Evolutionary conservation across 2,888 invertebrate genomes (phyloP).

Genomic region (Drosophila testacea): DNA sequence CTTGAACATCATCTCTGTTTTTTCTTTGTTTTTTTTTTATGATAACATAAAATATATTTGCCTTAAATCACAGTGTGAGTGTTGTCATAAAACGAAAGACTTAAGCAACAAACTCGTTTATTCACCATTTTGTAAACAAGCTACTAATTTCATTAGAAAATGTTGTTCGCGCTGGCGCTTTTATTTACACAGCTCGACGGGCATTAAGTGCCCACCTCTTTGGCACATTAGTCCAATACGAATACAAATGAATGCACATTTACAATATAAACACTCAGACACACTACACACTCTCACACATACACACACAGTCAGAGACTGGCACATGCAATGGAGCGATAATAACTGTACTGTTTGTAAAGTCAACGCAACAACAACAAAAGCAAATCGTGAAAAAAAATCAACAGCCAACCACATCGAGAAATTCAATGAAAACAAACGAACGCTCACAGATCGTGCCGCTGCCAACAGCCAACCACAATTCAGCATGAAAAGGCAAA

Average conservation of each 20-base stretch:
- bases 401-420: slow-evolving; percentile 77
- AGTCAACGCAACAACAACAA: slow-evolving; percentile 48
- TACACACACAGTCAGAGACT: slow-evolving; percentile 24
- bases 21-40: background rate
- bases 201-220: slow-evolving; percentile 75
- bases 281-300: slow-evolving; percentile 17
- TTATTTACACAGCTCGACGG: slow-evolving; percentile 73
- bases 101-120: slow-evolving; percentile 64
- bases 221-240: slow-evolving; percentile 77
- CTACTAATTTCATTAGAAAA: slow-evolving; percentile 63
- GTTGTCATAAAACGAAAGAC: slow-evolving; percentile 54
- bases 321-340: slow-evolving; percentile 59
- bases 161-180: slow-evolving; percentile 49
- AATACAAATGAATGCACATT: slow-evolving; percentile 77
- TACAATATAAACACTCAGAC: slow-evolving; percentile 65
- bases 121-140: slow-evolving; percentile 66
- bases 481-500: slow-evolving; percentile 58
- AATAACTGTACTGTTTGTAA: slow-evolving; percentile 81
- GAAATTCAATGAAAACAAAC: slow-evolving; percentile 78
- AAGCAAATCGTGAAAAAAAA: slow-evolving; percentile 47
- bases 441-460: slow-evolving; percentile 68
- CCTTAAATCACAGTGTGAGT: slow-evolving; percentile 11
- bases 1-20: too few species aligned
- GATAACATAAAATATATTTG: slow-evolving; percentile 4
- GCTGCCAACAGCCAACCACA: slow-evolving; percentile 74